A percentile compares a stretch with the other conserved stretches of the same genome.
phyloP scores from a whole-genome alignment of 2,113 vertebrate species.

The Sinosuthora webbiana region DNA sequence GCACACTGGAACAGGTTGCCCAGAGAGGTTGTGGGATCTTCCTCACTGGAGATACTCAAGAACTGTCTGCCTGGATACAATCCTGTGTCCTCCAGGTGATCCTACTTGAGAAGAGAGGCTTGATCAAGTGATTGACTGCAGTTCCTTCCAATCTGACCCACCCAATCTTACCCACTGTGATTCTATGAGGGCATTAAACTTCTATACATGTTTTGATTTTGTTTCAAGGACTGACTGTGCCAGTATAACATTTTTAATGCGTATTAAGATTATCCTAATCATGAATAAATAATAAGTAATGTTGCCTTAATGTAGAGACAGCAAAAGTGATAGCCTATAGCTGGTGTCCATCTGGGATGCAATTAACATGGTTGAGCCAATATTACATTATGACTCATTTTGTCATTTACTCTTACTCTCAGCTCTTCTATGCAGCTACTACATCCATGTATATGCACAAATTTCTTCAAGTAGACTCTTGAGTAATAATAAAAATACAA shows the following conservation, averaged over 20 bases:
- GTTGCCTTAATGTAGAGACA: not conserved
- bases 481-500: not conserved
- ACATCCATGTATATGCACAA: not conserved
- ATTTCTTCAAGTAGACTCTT: not conserved
- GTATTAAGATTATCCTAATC: not conserved
- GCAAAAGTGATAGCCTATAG: not conserved
- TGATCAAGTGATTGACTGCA: no score
- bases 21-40: not conserved
- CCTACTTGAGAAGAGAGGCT: not conserved
- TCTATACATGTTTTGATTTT: not conserved
- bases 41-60: not conserved
- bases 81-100: not conserved
- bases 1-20: not conserved
- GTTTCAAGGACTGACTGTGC: not conserved
- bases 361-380: not conserved
- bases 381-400: not conserved
- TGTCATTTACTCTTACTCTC: not conserved
- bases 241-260: not conserved
- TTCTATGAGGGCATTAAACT: not conserved
- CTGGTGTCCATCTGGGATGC: not conserved
- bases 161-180: not conserved
- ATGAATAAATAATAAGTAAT: not conserved
- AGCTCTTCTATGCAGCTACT: not conserved
- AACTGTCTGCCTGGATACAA: not conserved
- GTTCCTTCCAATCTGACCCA: not conserved